Evolutionary conservation across 2,888 invertebrate species (phyloP).

Genomic region (Acholoe squamosa): DNA sequence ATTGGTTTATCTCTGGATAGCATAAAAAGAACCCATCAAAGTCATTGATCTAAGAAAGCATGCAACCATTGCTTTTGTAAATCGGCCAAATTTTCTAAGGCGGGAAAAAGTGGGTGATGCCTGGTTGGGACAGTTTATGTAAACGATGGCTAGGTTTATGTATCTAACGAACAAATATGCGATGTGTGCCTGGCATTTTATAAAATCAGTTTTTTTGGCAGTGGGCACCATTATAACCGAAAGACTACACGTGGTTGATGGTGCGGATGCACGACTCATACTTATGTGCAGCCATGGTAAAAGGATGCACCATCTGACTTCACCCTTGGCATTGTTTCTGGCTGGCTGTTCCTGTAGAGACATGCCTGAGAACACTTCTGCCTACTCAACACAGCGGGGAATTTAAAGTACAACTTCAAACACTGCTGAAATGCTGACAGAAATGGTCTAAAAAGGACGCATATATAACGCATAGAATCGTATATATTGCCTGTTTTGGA

Average conservation of each 20-base stretch:
- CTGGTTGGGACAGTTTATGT: slow-evolving; percentile 15
- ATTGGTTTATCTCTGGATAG: neutral
- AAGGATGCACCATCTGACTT: too few species aligned
- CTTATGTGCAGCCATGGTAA: too few species aligned
- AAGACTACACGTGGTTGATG: too few species aligned
- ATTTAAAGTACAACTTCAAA: too few species aligned
- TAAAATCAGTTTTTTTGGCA: slow-evolving; percentile 12
- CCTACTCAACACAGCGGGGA: too few species aligned
- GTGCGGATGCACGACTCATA: neutral
- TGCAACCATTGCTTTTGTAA: neutral
- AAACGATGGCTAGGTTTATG: neutral
- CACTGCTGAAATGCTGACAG: too few species aligned
- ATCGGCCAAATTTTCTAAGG: neutral
- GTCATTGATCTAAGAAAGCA: neutral
- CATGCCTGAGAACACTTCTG: too few species aligned
- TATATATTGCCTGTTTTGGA: too few species aligned
- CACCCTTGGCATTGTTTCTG: too few species aligned
- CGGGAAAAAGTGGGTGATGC: neutral
- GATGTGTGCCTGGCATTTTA: neutral
- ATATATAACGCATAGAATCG: too few species aligned
- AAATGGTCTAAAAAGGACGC: too few species aligned
- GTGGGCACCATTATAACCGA: neutral
- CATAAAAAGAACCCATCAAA: neutral
- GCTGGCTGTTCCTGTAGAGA: too few species aligned
- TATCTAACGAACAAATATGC: slow-evolving; percentile 34